Percentiles rank a stretch among this genome's conserved stretches.
Evolutionary conservation across 1,140 invertebrate genomes (phyloP).

Genomic region (Hylyphantes graminicola): DNA sequence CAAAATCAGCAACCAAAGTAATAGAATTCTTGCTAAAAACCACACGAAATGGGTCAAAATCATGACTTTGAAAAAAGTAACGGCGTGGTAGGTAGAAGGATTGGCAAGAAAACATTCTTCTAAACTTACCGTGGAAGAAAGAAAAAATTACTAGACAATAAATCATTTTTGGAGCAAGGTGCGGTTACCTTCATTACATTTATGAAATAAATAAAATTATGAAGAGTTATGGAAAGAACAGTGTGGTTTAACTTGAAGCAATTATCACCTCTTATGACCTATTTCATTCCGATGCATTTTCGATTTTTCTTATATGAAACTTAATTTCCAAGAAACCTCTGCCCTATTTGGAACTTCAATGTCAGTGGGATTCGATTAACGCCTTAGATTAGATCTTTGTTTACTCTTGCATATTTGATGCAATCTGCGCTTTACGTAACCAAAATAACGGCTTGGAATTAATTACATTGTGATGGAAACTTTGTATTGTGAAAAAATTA

Average conservation of each 20-base stretch:
- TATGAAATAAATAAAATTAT: conserved; percentile 29
- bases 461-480: too few species aligned
- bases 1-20: conserved; percentile 29
- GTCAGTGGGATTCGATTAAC: conserved; percentile 27
- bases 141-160: conserved; percentile 23
- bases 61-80: conserved; percentile 58
- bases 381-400: too few species aligned
- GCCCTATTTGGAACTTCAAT: conserved; percentile 16
- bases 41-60: conserved; percentile 57
- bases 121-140: conserved; percentile 17
- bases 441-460: too few species aligned
- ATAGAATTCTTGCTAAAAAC: conserved; percentile 17
- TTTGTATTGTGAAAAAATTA: too few species aligned
- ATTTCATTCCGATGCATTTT: conserved; percentile 39
- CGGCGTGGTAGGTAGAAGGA: conserved; percentile 23
- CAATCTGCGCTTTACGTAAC: too few species aligned
- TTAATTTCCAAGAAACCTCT: conserved; percentile 29
- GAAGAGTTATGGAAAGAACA: background rate
- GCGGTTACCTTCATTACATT: conserved; percentile 46
- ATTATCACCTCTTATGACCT: conserved; percentile 57
- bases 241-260: conserved; percentile 9
- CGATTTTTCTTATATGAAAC: conserved; percentile 5
- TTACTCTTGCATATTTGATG: too few species aligned
- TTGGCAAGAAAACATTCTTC: conserved; percentile 26
- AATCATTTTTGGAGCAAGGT: conserved; percentile 42